These are phyloP conservation scores for Atethmia centrago DNA, from an alignment of 2,888 invertebrate genomes.

Conservation along the genomic window DNA sequence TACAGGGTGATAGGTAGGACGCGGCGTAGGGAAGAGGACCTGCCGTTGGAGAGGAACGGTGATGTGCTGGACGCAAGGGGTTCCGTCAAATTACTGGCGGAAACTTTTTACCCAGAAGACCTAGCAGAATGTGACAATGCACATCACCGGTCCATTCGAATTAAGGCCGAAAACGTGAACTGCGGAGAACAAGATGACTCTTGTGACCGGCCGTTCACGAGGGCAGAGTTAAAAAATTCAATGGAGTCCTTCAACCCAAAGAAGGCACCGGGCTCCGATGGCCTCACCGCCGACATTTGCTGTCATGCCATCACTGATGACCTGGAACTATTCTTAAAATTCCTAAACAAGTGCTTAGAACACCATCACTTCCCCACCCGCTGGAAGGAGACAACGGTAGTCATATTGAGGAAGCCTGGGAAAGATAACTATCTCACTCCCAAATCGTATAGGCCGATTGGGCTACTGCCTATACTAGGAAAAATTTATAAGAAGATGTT, in stretches of 20 bases:
- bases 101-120: slow-evolving; percentile 17
- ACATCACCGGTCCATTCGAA: not conserved
- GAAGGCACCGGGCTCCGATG: slow-evolving; percentile 12
- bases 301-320: not conserved
- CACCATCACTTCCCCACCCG: not conserved
- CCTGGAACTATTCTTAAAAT: rapidly evolving
- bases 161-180: not conserved
- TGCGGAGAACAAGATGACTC: not conserved
- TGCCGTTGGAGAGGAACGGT: not conserved
- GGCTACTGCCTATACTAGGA: no score
- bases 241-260: slow-evolving; percentile 46
- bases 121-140: not conserved
- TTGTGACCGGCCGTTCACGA: slow-evolving; percentile 5
- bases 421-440: no score
- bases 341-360: not conserved
- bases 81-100: not conserved
- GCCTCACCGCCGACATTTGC: not conserved
- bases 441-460: no score
- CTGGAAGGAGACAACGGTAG: not conserved
- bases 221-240: not conserved
- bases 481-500: no score
- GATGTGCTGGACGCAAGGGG: not conserved
- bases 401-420: not conserved
- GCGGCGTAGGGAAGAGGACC: slow-evolving; percentile 10
- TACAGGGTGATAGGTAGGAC: slow-evolving; percentile 41